Conservation (phyloP, 2,797 vertebrate species). For the Miichthys miiuy region DNA sequence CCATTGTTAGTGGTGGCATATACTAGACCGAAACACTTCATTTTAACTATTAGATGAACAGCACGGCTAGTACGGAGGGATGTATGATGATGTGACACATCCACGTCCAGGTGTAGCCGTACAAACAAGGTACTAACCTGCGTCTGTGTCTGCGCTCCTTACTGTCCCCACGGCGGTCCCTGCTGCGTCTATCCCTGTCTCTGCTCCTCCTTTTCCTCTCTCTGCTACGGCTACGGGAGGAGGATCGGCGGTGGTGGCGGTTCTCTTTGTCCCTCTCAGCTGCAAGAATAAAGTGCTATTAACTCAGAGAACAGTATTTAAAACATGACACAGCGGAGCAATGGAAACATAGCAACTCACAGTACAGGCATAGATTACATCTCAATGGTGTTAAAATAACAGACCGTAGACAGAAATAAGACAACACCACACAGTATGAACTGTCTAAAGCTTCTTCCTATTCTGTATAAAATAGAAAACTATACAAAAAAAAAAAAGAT, state of each 20-base stretch:
- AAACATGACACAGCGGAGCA: background rate
- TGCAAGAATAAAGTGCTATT: constrained; percentile 36
- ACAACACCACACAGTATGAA: no score
- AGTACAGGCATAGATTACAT: background rate
- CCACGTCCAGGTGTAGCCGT: background rate
- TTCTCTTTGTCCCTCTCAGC: constrained; percentile 95
- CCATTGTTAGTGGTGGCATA: background rate
- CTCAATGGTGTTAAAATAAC: background rate
- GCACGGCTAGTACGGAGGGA: background rate
- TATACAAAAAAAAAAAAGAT: background rate
- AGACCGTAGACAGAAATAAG: background rate
- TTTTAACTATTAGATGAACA: background rate
- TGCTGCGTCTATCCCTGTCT: constrained; percentile 90
- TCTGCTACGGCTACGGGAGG: constrained; percentile 91
- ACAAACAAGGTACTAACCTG: constrained; percentile 73
- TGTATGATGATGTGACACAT: background rate
- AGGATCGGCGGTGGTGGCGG: constrained; percentile 91
- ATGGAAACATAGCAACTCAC: background rate
- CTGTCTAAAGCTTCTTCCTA: no score
- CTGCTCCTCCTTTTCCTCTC: constrained; percentile 93
- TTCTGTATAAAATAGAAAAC: background rate
- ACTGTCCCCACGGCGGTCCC: constrained; percentile 91
- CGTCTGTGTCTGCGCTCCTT: constrained; percentile 90
- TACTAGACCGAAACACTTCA: constrained; percentile 1
- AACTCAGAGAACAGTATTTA: background rate